These are phyloP conservation scores for Stenchaetothrips biformis DNA, from an alignment of 2,888 invertebrate genomes.

Conservation along the genomic window DNA sequence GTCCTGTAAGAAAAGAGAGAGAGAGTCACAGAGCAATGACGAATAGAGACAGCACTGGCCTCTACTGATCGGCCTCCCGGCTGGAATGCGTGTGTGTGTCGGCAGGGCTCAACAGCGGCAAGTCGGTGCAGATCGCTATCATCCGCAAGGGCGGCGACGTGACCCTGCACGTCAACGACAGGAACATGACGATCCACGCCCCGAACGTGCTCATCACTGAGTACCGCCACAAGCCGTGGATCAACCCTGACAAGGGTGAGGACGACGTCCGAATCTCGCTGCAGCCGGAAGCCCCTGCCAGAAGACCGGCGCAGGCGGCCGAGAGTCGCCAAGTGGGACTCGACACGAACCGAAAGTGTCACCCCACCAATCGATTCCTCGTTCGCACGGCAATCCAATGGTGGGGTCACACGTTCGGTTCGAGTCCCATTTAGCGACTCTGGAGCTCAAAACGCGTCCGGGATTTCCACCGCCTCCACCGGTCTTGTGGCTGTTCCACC, in stretches of 20 bases:
- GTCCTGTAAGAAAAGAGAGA: not conserved
- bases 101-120: slow-evolving; percentile 67
- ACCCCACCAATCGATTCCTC: too few species aligned
- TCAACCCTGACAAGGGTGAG: slow-evolving; percentile 70
- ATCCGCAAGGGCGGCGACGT: slow-evolving; percentile 66
- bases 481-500: too few species aligned
- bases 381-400: too few species aligned
- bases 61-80: not conserved
- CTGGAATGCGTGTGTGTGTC: not conserved
- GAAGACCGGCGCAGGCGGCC: too few species aligned
- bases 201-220: slow-evolving; percentile 65
- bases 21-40: not conserved
- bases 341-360: too few species aligned
- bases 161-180: slow-evolving; percentile 75
- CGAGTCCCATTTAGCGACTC: too few species aligned
- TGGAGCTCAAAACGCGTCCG: too few species aligned
- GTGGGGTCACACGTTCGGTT: too few species aligned
- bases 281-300: not conserved
- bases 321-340: too few species aligned
- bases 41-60: not conserved
- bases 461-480: too few species aligned
- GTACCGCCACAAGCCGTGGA: slow-evolving; percentile 83
- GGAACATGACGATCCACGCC: slow-evolving; percentile 63
- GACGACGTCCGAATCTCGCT: not conserved
- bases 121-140: slow-evolving; percentile 84